A percentile compares a stretch with the other conserved stretches of the same genome.
These are phyloP conservation scores for Phataginus tetradactyla DNA, from an alignment of 2,797 vertebrate genomes.

Conservation along the genomic window DNA sequence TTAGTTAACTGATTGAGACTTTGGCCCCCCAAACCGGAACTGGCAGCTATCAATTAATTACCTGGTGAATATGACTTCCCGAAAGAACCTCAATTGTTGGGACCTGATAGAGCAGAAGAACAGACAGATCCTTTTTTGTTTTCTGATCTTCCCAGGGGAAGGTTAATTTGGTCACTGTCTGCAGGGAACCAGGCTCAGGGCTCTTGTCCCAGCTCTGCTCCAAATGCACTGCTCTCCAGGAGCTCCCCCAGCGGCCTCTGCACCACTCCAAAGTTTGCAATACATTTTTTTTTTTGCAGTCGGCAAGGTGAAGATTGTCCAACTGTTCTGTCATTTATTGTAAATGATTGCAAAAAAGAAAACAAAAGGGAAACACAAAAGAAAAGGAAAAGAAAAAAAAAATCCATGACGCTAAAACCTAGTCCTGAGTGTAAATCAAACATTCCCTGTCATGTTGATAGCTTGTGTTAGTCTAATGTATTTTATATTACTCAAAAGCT, in stretches of 20 bases:
- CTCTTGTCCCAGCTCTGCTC: neutral
- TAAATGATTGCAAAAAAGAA: slow-evolving; percentile 74
- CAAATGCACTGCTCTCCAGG: neutral
- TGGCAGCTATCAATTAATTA: neutral
- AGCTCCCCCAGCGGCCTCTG: neutral
- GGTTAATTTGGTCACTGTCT: neutral
- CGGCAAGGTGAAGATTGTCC: slow-evolving; percentile 87
- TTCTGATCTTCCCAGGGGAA: neutral
- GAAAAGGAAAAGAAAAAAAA: slow-evolving; percentile 72
- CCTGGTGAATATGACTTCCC: neutral
- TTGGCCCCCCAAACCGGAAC: neutral
- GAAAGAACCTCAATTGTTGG: neutral
- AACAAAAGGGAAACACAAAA: neutral
- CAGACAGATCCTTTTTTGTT: neutral
- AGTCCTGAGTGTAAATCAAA: slow-evolving; percentile 91
- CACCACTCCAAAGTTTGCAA: slow-evolving; percentile 73
- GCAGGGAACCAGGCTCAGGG: neutral
- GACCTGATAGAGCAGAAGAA: neutral
- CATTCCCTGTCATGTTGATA: slow-evolving; percentile 91
- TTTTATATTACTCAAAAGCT: slow-evolving; percentile 92
- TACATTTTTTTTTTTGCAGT: slow-evolving; percentile 79
- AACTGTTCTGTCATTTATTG: slow-evolving; percentile 86
- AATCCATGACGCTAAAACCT: slow-evolving; percentile 80
- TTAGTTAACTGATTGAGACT: neutral
- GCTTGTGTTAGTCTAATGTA: slow-evolving; percentile 92